Evolutionary conservation across 1,140 invertebrate species (phyloP).

Genomic region (Elymnias hypermnestra): DNA sequence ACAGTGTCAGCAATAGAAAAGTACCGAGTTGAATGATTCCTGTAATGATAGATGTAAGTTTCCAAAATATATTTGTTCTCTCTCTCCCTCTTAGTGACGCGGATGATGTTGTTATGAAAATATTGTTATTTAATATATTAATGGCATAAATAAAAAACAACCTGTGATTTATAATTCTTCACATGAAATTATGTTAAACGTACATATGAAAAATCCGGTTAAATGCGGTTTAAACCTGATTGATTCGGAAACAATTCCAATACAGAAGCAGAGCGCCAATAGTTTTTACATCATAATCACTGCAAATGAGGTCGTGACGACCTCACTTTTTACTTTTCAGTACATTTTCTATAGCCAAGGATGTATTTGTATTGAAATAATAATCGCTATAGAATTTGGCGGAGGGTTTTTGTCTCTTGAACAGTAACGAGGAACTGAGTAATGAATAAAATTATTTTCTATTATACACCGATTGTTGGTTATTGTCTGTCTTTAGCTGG

Average conservation of each 20-base stretch:
- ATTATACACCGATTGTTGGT: neutral
- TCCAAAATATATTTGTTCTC: too few relatives aligned
- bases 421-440: neutral
- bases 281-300: conserved; percentile 33
- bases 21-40: too few relatives aligned
- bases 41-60: too few relatives aligned
- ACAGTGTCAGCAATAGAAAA: too few relatives aligned
- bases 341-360: conserved; percentile 35
- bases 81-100: too few relatives aligned
- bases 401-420: conserved; percentile 3
- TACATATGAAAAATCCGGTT: conserved; percentile 3
- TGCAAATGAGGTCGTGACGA: conserved; percentile 37
- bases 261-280: conserved; percentile 10
- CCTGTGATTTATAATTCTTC: too few relatives aligned
- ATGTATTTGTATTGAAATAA: conserved; percentile 15
- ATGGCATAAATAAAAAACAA: too few relatives aligned
- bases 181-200: too few relatives aligned
- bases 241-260: conserved; percentile 12
- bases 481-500: neutral
- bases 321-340: conserved; percentile 38
- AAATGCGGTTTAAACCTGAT: conserved; percentile 1
- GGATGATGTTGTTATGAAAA: too few relatives aligned
- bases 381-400: conserved; percentile 16
- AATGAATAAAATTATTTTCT: neutral
- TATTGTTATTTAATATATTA: too few relatives aligned